These are phyloP conservation scores for Apodemus speciosus DNA, from an alignment of 2,113 vertebrate species.

Conservation along the genomic window DNA sequence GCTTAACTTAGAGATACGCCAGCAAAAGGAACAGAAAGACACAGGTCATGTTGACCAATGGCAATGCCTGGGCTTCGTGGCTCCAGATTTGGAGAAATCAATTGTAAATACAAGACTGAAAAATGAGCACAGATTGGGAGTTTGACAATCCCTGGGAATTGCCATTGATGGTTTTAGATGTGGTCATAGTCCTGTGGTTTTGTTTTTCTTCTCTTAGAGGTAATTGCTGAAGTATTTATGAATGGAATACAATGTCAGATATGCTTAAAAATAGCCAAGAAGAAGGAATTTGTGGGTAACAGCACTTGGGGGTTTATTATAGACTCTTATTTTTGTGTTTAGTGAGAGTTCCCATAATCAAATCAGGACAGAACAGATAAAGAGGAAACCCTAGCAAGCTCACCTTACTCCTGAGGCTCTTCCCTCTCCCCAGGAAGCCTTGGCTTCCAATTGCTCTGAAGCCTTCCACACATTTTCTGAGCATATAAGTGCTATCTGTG, in stretches of 20 bases:
- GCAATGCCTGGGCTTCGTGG: background rate
- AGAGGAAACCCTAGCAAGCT: background rate
- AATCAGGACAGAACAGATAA: constrained; percentile 45
- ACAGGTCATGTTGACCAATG: background rate
- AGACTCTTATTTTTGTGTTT: constrained; percentile 36
- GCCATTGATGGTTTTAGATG: constrained; percentile 24
- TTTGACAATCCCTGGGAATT: constrained; percentile 5
- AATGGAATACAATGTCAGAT: constrained; percentile 56
- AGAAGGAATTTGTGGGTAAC: constrained; percentile 23
- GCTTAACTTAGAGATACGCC: background rate
- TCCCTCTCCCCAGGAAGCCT: background rate
- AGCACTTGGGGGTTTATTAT: constrained; percentile 41
- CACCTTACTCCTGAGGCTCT: background rate
- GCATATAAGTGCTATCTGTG: background rate
- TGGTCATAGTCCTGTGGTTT: background rate
- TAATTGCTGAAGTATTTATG: constrained; percentile 64
- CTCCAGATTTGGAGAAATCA: background rate
- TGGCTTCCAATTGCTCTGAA: background rate
- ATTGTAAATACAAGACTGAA: background rate
- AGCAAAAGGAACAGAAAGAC: constrained; percentile 22
- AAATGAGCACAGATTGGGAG: background rate
- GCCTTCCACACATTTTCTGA: background rate
- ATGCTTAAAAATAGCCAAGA: constrained; percentile 64
- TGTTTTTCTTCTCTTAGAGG: constrained; percentile 50
- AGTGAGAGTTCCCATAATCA: constrained; percentile 54